phyloP scores from a whole-genome alignment of 2,113 vertebrate species.

The Podilymbus podiceps region DNA sequence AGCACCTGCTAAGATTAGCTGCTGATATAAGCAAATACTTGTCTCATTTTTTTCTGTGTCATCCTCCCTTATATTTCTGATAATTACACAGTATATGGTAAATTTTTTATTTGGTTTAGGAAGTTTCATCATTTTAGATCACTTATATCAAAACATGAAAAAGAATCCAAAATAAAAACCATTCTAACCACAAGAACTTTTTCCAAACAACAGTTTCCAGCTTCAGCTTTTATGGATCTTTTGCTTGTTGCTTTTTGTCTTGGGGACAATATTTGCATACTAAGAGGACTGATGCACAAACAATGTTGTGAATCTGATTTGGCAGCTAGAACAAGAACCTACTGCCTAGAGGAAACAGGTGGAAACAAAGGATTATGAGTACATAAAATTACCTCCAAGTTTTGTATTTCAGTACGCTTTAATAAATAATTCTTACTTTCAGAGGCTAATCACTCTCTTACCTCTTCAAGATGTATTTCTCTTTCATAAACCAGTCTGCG shows the following conservation, averaged over 20 bases:
- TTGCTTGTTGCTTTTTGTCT: neutral
- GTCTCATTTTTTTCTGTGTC: neutral
- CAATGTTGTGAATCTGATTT: neutral
- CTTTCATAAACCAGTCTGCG: slow-evolving; percentile 75
- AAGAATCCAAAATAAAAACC: neutral
- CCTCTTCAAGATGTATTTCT: slow-evolving; percentile 76
- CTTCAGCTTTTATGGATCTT: neutral
- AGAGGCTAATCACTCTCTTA: neutral
- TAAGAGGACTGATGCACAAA: neutral
- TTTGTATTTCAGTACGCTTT: neutral
- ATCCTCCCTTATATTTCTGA: neutral
- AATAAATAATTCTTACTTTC: neutral
- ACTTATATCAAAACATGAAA: neutral
- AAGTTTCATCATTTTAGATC: neutral
- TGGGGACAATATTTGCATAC: neutral
- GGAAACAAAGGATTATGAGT: neutral
- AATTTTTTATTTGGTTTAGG: neutral
- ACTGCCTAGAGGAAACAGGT: neutral
- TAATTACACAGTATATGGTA: neutral
- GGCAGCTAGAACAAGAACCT: neutral
- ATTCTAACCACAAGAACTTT: neutral
- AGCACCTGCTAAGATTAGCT: neutral
- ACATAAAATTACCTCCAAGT: neutral
- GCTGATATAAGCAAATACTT: neutral
- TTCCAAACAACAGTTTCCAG: neutral